phyloP scores from a whole-genome alignment of 35 echinoderm and acorn worm genomes.

The Amphiura filiformis region DNA sequence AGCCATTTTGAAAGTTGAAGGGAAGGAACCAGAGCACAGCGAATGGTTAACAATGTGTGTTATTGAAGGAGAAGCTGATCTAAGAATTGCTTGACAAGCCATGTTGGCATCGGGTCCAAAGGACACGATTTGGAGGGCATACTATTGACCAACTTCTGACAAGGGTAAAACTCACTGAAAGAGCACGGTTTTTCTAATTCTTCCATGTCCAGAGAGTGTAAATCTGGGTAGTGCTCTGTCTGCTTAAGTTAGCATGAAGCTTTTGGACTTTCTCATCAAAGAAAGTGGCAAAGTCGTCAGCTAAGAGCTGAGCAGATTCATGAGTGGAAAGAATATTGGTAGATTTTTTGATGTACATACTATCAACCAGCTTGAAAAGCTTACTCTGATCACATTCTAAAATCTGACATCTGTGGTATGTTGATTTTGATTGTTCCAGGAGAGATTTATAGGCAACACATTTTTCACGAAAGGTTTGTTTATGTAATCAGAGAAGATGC shows the following conservation, averaged over 20 bases:
- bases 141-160: constrained; percentile 23
- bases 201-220: background rate
- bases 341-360: constrained; percentile 13
- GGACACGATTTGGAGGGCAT: constrained; percentile 25
- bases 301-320: background rate
- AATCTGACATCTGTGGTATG: constrained; percentile 7
- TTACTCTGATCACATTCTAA: constrained; percentile 16
- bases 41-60: constrained; percentile 55
- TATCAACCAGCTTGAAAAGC: constrained; percentile 3
- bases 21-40: background rate
- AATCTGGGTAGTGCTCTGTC: background rate
- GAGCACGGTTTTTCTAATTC: background rate
- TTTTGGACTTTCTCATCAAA: constrained; percentile 28
- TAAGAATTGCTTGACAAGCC: constrained; percentile 39
- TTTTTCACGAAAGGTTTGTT: constrained; percentile 8
- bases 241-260: background rate
- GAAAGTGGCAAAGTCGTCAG: constrained; percentile 1
- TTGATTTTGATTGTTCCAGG: constrained; percentile 5
- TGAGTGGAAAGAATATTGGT: background rate
- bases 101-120: constrained; percentile 52
- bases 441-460: background rate
- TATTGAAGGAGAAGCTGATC: constrained; percentile 32
- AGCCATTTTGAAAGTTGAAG: constrained; percentile 25
- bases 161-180: constrained; percentile 17
- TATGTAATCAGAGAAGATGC: no score